phyloP scores from a whole-genome alignment of 2,797 vertebrate genomes.

The Crotalus adamanteus region DNA sequence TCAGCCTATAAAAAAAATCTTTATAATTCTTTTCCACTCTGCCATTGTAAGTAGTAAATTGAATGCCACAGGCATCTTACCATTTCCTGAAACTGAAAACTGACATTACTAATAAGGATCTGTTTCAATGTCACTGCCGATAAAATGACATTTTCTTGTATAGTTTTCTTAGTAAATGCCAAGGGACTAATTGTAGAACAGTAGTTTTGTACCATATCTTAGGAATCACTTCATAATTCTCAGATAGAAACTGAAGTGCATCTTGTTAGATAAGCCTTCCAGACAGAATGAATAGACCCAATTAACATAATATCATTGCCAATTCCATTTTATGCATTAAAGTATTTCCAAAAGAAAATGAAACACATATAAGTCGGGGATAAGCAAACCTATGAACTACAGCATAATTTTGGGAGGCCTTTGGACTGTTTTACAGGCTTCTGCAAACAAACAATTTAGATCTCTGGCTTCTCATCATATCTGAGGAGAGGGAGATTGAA shows the following conservation, averaged over 20 bases:
- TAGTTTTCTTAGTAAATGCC: slow-evolving; percentile 7
- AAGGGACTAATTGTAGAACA: not conserved
- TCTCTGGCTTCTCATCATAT: not conserved
- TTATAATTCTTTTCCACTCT: slow-evolving; percentile 7
- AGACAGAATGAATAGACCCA: not conserved
- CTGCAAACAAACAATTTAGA: not conserved
- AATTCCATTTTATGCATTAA: not conserved
- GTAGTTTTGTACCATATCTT: not conserved
- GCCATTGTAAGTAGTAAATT: slow-evolving; percentile 17
- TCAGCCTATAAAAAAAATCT: slow-evolving; percentile 2
- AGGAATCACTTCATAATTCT: not conserved
- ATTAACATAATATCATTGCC: not conserved
- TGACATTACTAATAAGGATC: slow-evolving; percentile 26
- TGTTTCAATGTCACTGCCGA: slow-evolving; percentile 4
- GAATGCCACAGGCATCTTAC: slow-evolving; percentile 18
- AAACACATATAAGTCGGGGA: not conserved
- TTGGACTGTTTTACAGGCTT: not conserved
- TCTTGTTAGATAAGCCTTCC: not conserved
- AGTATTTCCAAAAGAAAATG: not conserved
- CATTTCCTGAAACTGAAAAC: slow-evolving; percentile 17
- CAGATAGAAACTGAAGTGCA: not conserved
- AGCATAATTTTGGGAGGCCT: not conserved
- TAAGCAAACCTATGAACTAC: not conserved
- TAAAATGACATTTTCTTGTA: slow-evolving; percentile 3
- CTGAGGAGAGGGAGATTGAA: not conserved